Percentiles rank a stretch among this genome's conserved stretches.
phyloP scores from a whole-genome alignment of 2,797 vertebrate species.

The Momotus momota region DNA sequence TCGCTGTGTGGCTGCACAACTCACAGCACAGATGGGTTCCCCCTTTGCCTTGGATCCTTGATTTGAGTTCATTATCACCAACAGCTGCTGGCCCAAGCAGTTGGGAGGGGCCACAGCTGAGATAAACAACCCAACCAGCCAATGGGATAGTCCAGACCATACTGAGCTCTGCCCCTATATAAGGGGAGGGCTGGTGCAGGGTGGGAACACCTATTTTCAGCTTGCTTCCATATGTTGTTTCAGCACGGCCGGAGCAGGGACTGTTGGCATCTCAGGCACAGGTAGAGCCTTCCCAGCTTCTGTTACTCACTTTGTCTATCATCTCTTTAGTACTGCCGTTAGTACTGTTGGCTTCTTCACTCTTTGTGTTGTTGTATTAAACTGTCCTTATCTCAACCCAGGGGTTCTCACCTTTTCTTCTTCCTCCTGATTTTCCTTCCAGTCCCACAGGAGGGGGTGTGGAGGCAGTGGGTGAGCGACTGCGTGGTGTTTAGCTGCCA shows the following conservation, averaged over 20 bases:
- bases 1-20: neutral
- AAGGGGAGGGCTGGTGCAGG: neutral
- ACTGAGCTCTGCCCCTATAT: neutral
- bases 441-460: neutral
- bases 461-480: neutral
- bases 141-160: neutral
- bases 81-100: neutral
- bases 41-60: neutral
- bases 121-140: neutral
- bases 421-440: neutral
- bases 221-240: neutral
- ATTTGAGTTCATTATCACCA: neutral
- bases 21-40: slow-evolving; percentile 6
- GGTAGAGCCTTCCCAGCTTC: neutral
- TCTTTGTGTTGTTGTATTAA: neutral
- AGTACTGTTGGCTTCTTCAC: neutral
- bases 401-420: neutral
- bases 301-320: neutral
- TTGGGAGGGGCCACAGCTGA: neutral
- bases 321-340: neutral
- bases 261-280: neutral
- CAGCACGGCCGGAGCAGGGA: neutral
- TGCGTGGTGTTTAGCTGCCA: neutral
- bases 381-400: neutral
- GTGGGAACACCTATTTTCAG: neutral